phyloP scores from a whole-genome alignment of 37 sponge, comb jelly and placozoan species.

The Mnemiopsis leidyi region DNA sequence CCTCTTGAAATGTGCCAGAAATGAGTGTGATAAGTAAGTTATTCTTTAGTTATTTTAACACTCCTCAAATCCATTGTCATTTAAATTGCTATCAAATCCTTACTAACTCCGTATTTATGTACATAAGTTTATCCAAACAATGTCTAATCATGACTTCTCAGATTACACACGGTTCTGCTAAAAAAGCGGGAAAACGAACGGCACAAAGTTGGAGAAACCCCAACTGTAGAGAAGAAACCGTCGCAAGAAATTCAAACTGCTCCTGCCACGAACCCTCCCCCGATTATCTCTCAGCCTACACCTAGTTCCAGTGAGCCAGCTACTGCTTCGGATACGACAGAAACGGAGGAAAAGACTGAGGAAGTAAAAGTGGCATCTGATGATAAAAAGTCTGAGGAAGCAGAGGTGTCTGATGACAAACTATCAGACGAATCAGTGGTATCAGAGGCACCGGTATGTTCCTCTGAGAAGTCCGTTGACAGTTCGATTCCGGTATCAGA shows the following conservation, averaged over 20 bases:
- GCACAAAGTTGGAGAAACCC: background rate
- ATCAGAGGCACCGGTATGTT: background rate
- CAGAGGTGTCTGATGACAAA: background rate
- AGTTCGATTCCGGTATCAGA: background rate
- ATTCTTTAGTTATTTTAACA: background rate
- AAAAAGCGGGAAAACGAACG: background rate
- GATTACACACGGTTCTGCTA: conserved; percentile 48
- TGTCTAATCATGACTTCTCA: background rate
- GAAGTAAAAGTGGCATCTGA: background rate
- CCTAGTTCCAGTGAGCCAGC: background rate
- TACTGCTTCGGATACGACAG: background rate
- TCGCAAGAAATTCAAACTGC: background rate
- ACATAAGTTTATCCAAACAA: background rate
- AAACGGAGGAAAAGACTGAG: background rate
- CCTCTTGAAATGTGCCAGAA: conserved; percentile 12
- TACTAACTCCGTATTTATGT: background rate
- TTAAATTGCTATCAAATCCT: too few relatives aligned
- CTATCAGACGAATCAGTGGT: background rate
- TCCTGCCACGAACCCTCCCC: background rate
- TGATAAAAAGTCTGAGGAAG: background rate
- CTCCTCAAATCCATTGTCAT: too few relatives aligned
- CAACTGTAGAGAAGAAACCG: background rate
- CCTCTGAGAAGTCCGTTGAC: background rate
- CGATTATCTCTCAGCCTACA: background rate
- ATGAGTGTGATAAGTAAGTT: conserved; percentile 55